Conservation (phyloP, 2,888 invertebrate species). For the Hyppa rectilinea region DNA sequence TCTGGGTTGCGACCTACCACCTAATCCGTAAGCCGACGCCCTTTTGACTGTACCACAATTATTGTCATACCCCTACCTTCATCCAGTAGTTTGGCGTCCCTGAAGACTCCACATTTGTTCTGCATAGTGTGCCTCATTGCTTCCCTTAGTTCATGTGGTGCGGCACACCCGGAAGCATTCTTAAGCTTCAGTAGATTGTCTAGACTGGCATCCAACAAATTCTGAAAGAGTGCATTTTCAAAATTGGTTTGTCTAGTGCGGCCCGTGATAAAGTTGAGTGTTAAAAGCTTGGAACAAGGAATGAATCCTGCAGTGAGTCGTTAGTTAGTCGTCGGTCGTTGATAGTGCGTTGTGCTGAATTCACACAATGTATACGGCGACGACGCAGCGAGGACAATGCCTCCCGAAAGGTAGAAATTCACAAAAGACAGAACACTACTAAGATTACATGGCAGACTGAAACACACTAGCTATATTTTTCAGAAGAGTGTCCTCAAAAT, state of each 20-base stretch:
- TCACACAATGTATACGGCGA: background rate
- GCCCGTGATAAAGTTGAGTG: background rate
- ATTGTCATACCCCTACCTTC: constrained; percentile 91
- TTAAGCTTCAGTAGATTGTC: constrained; percentile 96
- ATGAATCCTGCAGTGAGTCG: background rate
- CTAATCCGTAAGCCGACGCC: background rate
- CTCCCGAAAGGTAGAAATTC: background rate
- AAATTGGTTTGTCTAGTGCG: background rate
- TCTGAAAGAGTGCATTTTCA: constrained; percentile 85
- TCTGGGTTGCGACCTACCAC: too few species aligned
- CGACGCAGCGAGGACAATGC: background rate
- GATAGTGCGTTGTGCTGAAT: too few species aligned
- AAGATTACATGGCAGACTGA: too few species aligned
- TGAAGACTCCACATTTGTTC: constrained; percentile 98
- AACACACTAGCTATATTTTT: background rate
- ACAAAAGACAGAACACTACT: background rate
- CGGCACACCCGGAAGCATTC: constrained; percentile 93
- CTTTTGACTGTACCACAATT: background rate
- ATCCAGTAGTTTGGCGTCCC: constrained; percentile 95
- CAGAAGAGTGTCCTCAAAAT: background rate
- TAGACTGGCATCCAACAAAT: constrained; percentile 96
- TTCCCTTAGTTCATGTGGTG: constrained; percentile 95
- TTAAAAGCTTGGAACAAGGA: too few species aligned
- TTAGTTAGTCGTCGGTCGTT: too few species aligned
- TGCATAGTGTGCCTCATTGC: constrained; percentile 99